Percentiles rank a stretch among this genome's conserved stretches.
These are phyloP conservation scores for Turnix velox DNA, from an alignment of 2,113 vertebrate species.

Conservation along the genomic window DNA sequence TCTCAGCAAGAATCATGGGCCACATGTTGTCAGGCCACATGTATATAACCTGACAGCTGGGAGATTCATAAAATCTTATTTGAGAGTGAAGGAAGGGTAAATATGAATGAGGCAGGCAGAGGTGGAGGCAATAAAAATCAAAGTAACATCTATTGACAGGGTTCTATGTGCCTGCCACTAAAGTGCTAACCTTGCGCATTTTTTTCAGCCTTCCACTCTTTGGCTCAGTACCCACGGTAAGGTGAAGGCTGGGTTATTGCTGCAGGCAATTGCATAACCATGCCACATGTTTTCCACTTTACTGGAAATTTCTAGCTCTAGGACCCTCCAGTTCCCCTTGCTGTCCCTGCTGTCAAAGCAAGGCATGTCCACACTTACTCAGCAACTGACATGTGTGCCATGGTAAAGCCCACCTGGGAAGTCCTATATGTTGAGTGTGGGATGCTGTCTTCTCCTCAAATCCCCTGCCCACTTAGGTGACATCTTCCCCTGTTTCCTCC, in stretches of 20 bases:
- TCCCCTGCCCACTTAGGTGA: fast-evolving
- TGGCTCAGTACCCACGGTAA: not conserved
- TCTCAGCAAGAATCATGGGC: not conserved
- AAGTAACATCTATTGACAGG: not conserved
- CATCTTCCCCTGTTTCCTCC: not conserved
- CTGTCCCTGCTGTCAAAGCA: not conserved
- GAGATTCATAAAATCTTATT: not conserved
- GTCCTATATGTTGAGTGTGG: not conserved
- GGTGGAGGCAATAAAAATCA: not conserved
- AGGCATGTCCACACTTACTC: not conserved
- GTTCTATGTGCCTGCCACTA: not conserved
- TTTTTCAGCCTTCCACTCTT: slow-evolving; percentile 2
- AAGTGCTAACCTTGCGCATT: not conserved
- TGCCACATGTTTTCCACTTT: not conserved
- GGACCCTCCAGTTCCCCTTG: not conserved
- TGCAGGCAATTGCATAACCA: not conserved
- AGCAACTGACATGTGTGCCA: not conserved
- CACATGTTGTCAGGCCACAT: not conserved
- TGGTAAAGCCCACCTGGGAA: not conserved
- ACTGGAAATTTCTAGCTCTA: not conserved
- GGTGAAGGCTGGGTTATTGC: not conserved
- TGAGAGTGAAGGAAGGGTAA: not conserved
- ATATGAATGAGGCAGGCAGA: not conserved
- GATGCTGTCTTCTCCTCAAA: not conserved
- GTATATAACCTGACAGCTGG: not conserved